Conservation (phyloP, 2,888 invertebrate genomes). For the Mesorhabditis belari region DNA sequence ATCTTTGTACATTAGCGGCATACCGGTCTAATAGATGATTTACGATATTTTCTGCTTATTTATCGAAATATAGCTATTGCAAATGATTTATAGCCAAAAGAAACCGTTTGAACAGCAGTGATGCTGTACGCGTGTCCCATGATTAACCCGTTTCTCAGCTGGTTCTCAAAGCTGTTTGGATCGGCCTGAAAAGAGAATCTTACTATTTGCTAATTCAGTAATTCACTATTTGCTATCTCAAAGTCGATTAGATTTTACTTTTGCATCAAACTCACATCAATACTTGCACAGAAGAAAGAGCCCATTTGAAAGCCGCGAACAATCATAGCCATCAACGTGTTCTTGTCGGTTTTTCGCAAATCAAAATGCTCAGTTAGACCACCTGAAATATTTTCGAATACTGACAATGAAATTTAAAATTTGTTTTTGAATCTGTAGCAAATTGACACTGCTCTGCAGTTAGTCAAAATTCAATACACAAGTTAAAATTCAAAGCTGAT, state of each 20-base stretch:
- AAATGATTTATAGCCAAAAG: conserved; percentile 2
- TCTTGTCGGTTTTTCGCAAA: conserved; percentile 17
- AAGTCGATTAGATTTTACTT: neutral
- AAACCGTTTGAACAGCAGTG: conserved; percentile 60
- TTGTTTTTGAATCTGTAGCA: too few relatives aligned
- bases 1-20: too few relatives aligned
- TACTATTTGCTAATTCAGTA: neutral
- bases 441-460: too few relatives aligned
- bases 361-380: conserved; percentile 63
- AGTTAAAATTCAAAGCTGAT: too few relatives aligned
- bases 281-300: conserved; percentile 89
- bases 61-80: too few relatives aligned
- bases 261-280: conserved; percentile 62
- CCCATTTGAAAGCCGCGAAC: conserved; percentile 79
- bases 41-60: too few relatives aligned
- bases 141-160: conserved; percentile 68
- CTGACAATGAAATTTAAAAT: too few relatives aligned
- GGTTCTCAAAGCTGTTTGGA: conserved; percentile 14
- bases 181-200: conserved; percentile 10
- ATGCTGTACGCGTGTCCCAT: conserved; percentile 88
- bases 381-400: conserved; percentile 76
- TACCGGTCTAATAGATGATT: too few relatives aligned
- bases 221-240: neutral
- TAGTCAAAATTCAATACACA: too few relatives aligned
- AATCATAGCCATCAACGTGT: conserved; percentile 67